Conservation (phyloP, 1,140 invertebrate genomes). For the Mycetomoellerius zeteki region DNA sequence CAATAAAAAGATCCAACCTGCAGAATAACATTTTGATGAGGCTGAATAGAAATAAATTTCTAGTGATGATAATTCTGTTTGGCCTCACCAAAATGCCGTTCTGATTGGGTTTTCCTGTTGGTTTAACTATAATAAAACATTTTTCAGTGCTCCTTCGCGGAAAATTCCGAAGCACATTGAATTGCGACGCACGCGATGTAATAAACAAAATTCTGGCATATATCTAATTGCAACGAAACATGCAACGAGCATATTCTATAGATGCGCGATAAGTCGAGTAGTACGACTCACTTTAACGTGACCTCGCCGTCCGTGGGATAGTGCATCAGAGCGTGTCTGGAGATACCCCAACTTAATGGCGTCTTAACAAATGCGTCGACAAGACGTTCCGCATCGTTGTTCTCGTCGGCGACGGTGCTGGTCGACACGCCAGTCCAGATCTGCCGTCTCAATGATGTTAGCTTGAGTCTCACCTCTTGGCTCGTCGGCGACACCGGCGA, state of each 20-base stretch:
- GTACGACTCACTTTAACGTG: slow-evolving; percentile 84
- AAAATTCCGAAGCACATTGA: not conserved
- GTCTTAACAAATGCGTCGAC: slow-evolving; percentile 69
- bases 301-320: slow-evolving; percentile 87
- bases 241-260: not conserved
- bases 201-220: not conserved
- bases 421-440: slow-evolving; percentile 87
- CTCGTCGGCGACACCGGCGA: slow-evolving; percentile 79
- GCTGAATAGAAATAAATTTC: too few relatives aligned
- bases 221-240: not conserved
- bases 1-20: too few relatives aligned
- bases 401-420: slow-evolving; percentile 20
- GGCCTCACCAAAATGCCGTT: too few relatives aligned
- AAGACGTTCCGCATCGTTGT: slow-evolving; percentile 48
- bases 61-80: too few relatives aligned
- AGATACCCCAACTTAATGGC: slow-evolving; percentile 89
- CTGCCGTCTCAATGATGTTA: slow-evolving; percentile 87
- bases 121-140: too few relatives aligned
- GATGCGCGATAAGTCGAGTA: slow-evolving; percentile 1
- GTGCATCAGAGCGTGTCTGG: slow-evolving; percentile 86
- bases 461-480: slow-evolving; percentile 88
- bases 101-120: too few relatives aligned
- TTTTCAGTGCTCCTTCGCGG: too few relatives aligned
- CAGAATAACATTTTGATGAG: too few relatives aligned
- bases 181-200: not conserved